phyloP scores from a whole-genome alignment of 2,797 vertebrate species.

The Heteromormyrus szaboi region DNA sequence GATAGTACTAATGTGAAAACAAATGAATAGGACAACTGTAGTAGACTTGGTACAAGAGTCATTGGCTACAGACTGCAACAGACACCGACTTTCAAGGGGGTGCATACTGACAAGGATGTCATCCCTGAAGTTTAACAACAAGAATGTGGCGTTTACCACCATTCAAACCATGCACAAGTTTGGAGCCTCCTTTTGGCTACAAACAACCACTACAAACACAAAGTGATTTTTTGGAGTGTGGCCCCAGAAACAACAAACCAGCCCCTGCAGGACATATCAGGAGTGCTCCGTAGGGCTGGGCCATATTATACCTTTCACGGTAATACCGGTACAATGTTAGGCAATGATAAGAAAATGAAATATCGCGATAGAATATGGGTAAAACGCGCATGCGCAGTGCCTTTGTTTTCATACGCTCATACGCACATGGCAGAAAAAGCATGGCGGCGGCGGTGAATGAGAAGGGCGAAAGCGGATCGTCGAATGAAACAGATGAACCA shows the following conservation, averaged over 20 bases:
- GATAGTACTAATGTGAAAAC: neutral
- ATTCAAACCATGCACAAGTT: neutral
- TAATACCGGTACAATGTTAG: no score
- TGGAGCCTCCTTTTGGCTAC: neutral
- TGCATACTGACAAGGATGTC: slow-evolving; percentile 36
- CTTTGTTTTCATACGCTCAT: no score
- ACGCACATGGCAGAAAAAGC: no score
- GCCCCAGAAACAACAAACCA: neutral
- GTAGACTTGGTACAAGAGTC: neutral
- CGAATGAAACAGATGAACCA: no score
- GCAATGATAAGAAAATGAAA: no score
- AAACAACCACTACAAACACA: neutral
- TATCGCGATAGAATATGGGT: no score
- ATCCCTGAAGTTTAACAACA: slow-evolving; percentile 43
- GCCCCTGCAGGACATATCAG: slow-evolving; percentile 30
- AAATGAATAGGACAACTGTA: neutral
- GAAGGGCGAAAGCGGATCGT: no score
- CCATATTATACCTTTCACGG: no score
- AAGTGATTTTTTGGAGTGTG: neutral
- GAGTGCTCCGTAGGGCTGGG: no score
- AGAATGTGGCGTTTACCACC: neutral
- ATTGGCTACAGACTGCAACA: neutral
- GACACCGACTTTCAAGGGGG: neutral
- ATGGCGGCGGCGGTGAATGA: no score
- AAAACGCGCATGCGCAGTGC: no score